Base-by-base conservation (phyloP, 2,797 vertebrate species). In the Characodon lateralis region DNA sequence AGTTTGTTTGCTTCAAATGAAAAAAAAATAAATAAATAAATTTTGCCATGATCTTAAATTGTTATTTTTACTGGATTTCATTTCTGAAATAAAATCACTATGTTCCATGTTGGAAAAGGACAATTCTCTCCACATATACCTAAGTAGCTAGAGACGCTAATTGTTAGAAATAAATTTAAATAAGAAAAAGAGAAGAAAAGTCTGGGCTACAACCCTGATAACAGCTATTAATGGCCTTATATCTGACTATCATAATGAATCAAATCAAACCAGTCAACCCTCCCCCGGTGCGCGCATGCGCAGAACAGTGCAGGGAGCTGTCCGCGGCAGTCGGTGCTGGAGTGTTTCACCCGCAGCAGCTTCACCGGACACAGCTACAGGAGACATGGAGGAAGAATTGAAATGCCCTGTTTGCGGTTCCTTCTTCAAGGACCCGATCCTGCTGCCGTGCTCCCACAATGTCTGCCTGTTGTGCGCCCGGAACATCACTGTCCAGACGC, bases 331-430 rank as follows among this genome's bases (percentile, higher is more conserved):
- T 87, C 80, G 88, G 94, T 94, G 92, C 95, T 95, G 94, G 48
- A 91, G 76, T 53, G 90, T 84, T 78, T 81, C 53, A 87, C 31
- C n/a, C 51, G 90, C 86, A 88, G 88, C 88, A 20, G 85, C 80
- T 75, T 85, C 79, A 75, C 18, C 35, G 53, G 22, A 83, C 71
- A 78, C 80, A 5, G 24, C 1, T 0, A 46, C 82, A 46, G 86
- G 79, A 92, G 94, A 90, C 87, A 99, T 99, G 98, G 98, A 99
- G 91, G 98, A 99, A 94, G 98, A 99, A 93, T 93, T 99, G 59
- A 99, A 99, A 94, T 99, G 98, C 87, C 98, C 98, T 0, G 98
- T 99, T 58, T 99, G 98, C 86, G 98, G 98, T 10, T 97, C 97
- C 2, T 95, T 99, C 35, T 99, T 97, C 89, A 96, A 96, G 85